Conservation (phyloP, 2,113 vertebrate genomes). For the Syngnathus typhle region DNA sequence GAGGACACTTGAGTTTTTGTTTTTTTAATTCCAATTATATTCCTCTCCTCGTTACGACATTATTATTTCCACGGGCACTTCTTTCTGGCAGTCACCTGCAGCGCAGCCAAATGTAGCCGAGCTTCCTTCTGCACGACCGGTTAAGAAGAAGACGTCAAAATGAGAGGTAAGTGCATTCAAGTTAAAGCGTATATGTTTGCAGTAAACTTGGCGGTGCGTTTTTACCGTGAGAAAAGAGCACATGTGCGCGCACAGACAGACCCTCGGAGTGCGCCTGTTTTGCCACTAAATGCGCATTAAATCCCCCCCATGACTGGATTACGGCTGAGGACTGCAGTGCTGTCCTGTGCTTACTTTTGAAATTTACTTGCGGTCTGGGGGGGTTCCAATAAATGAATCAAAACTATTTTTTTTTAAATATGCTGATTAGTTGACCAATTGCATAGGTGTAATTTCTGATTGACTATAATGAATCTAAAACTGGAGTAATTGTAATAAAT, state of each 20-base stretch:
- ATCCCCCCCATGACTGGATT: conserved; percentile 55
- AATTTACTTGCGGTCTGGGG: not conserved
- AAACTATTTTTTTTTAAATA: not conserved
- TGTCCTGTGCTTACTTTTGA: conserved; percentile 1
- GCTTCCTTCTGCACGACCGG: conserved; percentile 18
- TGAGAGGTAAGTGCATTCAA: conserved; percentile 68
- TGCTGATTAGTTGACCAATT: not conserved
- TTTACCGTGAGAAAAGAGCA: not conserved
- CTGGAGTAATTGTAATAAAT: not conserved
- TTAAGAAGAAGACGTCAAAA: conserved; percentile 42
- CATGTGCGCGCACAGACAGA: conserved; percentile 44
- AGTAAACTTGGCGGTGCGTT: conserved; percentile 7
- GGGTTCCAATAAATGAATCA: not conserved
- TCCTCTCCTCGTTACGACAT: conserved; percentile 4
- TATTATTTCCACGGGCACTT: conserved; percentile 34
- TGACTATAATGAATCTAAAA: not conserved
- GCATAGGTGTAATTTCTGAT: not conserved
- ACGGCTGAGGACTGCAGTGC: conserved; percentile 28
- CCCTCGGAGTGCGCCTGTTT: conserved; percentile 45
- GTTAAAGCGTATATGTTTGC: not conserved
- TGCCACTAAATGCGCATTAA: conserved; percentile 54
- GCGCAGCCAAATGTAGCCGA: conserved; percentile 53
- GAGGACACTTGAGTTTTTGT: conserved; percentile 33
- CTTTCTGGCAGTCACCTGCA: conserved; percentile 18
- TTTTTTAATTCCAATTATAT: not conserved